A percentile compares a stretch with the other conserved stretches of the same genome.
These are phyloP conservation scores for Zeugodacus cucurbitae DNA, from an alignment of 1,140 invertebrate genomes.

Conservation along the genomic window DNA sequence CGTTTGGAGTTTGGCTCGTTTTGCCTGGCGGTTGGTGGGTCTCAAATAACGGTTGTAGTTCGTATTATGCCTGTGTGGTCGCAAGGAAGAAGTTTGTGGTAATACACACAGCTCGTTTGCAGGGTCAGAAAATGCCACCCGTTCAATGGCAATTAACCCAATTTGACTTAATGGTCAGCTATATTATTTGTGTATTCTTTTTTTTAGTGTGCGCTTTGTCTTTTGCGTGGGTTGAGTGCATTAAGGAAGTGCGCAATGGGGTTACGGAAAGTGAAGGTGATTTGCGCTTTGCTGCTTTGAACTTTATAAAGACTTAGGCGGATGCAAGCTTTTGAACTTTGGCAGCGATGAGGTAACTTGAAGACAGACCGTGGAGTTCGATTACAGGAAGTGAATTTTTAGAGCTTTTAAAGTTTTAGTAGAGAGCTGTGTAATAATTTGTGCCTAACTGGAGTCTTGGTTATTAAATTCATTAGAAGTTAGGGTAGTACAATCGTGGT, in stretches of 20 bases:
- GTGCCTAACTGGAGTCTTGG: too few relatives aligned
- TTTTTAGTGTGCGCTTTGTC: background rate
- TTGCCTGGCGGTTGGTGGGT: background rate
- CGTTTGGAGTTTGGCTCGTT: background rate
- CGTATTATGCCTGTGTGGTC: background rate
- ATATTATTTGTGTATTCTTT: background rate
- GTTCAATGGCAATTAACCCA: constrained; percentile 19
- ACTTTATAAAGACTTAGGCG: background rate
- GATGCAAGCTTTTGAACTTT: too few relatives aligned
- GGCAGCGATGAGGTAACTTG: too few relatives aligned
- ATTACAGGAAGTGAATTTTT: too few relatives aligned
- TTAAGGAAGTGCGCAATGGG: background rate
- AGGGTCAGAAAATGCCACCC: background rate
- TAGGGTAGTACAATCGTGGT: too few relatives aligned
- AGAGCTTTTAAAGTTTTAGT: too few relatives aligned
- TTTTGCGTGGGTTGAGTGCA: background rate
- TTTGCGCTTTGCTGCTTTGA: background rate
- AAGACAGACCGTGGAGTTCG: too few relatives aligned
- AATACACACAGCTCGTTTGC: background rate
- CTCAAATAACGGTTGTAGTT: background rate
- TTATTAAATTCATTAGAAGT: too few relatives aligned
- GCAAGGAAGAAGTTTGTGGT: background rate
- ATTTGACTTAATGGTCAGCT: background rate
- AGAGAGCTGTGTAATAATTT: too few relatives aligned
- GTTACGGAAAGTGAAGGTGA: background rate